A percentile compares a stretch with the other conserved stretches of the same genome.
Evolutionary conservation across 2,113 vertebrate species (phyloP).

Genomic region (Chloropsis cyanopogon): DNA sequence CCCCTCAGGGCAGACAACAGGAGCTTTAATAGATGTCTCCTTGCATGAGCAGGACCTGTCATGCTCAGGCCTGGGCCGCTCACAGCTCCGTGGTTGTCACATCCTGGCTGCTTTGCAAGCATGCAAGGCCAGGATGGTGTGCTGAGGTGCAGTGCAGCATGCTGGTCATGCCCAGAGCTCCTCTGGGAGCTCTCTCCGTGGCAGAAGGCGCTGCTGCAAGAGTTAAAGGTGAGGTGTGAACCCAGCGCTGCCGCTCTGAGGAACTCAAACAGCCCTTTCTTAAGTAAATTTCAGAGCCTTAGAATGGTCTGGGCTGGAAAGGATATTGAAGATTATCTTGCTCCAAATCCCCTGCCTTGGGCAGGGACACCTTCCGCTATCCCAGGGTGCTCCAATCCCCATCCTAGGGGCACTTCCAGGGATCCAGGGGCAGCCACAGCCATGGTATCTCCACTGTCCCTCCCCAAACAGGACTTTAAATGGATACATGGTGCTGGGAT

Average conservation of each 20-base stretch:
- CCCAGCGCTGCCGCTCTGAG: not conserved
- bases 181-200: not conserved
- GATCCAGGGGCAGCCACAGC: not conserved
- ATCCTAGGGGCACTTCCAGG: not conserved
- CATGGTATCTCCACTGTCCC: not conserved
- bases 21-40: not conserved
- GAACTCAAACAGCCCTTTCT: not conserved
- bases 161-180: not conserved
- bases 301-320: not conserved
- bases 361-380: not conserved
- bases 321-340: not conserved
- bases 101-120: not conserved
- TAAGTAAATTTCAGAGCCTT: not conserved
- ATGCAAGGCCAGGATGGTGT: not conserved
- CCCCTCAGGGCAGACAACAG: not conserved
- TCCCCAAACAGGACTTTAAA: not conserved
- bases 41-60: not conserved
- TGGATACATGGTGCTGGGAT: not conserved
- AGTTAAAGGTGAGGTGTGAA: conserved; percentile 1
- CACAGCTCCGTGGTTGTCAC: not conserved
- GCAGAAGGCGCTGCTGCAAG: not conserved
- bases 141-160: not conserved
- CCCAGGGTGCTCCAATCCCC: fast-evolving
- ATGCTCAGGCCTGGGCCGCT: not conserved
- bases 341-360: not conserved